Percentiles rank a stretch among this genome's conserved stretches.
phyloP scores from a whole-genome alignment of 2,113 vertebrate species.

The Jacana jacana region DNA sequence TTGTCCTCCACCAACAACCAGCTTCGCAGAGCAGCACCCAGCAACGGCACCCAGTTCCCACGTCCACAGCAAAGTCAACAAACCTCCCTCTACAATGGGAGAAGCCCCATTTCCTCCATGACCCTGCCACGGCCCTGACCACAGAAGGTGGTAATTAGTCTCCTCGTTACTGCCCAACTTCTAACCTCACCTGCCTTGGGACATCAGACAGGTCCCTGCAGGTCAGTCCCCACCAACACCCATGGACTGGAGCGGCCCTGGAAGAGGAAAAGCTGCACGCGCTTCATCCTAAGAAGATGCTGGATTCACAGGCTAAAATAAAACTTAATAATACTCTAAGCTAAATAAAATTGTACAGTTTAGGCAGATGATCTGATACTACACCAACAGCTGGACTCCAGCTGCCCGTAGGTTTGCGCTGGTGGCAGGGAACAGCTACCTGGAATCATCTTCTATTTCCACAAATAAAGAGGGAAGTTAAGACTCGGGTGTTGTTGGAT shows the following conservation, averaged over 20 bases:
- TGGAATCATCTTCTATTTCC: background rate
- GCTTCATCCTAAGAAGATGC: background rate
- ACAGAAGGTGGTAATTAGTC: background rate
- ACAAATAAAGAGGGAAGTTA: conserved; percentile 10
- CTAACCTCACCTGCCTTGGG: background rate
- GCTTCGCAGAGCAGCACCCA: background rate
- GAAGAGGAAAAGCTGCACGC: background rate
- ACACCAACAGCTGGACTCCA: background rate
- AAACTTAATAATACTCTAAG: background rate
- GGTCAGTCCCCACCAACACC: background rate
- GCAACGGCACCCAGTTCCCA: background rate
- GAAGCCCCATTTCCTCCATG: background rate
- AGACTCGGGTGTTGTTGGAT: background rate
- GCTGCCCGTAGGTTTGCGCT: background rate
- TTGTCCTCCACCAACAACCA: background rate
- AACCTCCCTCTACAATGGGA: background rate
- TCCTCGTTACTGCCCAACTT: background rate
- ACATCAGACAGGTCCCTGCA: background rate
- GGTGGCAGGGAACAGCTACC: background rate
- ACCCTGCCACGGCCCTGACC: background rate
- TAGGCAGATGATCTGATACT: background rate
- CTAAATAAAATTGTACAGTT: background rate
- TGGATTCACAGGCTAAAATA: background rate
- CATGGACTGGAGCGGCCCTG: background rate
- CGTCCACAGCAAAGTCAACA: background rate